Conservation (phyloP, 2,113 vertebrate genomes). For the Anoura caudifer region DNA sequence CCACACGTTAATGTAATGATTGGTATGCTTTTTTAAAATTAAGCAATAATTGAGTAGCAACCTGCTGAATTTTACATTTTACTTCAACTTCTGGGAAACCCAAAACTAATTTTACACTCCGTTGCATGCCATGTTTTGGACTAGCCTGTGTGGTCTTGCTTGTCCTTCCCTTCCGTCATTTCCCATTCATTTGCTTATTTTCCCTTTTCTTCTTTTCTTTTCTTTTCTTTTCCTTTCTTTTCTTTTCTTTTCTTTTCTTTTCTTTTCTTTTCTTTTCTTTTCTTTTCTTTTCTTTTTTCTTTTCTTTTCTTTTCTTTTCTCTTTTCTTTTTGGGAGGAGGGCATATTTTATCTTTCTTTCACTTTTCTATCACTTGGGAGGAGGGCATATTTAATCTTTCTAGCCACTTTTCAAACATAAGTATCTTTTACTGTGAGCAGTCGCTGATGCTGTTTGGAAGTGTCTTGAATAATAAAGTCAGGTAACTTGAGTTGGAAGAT, state of each 20-base stretch:
- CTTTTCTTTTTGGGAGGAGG: neutral
- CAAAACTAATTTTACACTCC: neutral
- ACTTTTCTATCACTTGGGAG: neutral
- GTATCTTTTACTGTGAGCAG: neutral
- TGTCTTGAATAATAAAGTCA: neutral
- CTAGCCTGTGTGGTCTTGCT: neutral
- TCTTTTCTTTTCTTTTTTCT: neutral
- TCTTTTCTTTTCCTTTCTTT: neutral
- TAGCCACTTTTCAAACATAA: neutral
- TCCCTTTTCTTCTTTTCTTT: neutral
- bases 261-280: neutral
- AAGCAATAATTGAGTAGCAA: neutral
- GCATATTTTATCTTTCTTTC: neutral
- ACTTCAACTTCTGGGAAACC: neutral
- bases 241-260: neutral
- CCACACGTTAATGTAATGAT: neutral
- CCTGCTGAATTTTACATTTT: neutral
- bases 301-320: neutral
- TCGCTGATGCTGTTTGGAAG: neutral
- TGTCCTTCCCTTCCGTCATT: neutral
- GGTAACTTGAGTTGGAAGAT: neutral
- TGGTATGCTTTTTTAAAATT: neutral
- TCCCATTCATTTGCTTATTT: neutral
- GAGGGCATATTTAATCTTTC: neutral
- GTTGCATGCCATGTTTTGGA: neutral